Evolutionary conservation across 1,140 invertebrate genomes (phyloP), one percentile per base, ranked within the genome.

Genomic region (Euglossa dilemma): DNA sequence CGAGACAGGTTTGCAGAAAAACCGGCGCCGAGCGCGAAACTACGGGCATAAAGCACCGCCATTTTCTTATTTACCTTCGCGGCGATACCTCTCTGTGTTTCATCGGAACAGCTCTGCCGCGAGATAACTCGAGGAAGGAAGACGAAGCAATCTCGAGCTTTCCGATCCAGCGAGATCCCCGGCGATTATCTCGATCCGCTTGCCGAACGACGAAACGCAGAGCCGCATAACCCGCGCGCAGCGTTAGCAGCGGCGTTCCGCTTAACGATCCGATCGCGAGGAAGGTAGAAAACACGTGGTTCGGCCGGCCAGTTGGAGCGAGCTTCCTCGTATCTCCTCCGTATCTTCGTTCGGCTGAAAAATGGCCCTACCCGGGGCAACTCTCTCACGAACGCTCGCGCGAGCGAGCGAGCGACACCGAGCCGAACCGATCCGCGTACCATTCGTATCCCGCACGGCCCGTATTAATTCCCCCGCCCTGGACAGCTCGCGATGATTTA

Each of bases 401-500:
- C 0, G 16, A 14, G 20, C 36, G 56, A 69, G 18, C 66, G 66
- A 20, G 64, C 36, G 43, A n/a, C 23, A 45, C 20, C 20, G 9
- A 43, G 61, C 18, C 63, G 11, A 66, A 45, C 43, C 64, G 43
- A 66, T 66, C 36, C 64, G 36, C 20, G 20, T 25, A 45, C 36
- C 54, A 16, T 45, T 72, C 12, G 70, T n/a, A 47, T 12, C 52
- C 63, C 67, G 23, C 45, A 59, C 43, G 36, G 36, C 67, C 47
- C n/a, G 74, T 56, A 86, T 84, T 87, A 80, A 87, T 86, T 80
- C 67, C 57, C 56, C 11, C n/a, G 2, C 57, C 9, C 20, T 4
- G 50, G 50, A 71, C 47, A n/a, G 11, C 12, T 14, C 54, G 28
- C 69, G 69, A 85, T 88, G 86, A 88, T 88, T 88, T 88, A 88